Base-by-base conservation (phyloP, 2,797 vertebrate species). In the Pteronotus mesoamericanus region DNA sequence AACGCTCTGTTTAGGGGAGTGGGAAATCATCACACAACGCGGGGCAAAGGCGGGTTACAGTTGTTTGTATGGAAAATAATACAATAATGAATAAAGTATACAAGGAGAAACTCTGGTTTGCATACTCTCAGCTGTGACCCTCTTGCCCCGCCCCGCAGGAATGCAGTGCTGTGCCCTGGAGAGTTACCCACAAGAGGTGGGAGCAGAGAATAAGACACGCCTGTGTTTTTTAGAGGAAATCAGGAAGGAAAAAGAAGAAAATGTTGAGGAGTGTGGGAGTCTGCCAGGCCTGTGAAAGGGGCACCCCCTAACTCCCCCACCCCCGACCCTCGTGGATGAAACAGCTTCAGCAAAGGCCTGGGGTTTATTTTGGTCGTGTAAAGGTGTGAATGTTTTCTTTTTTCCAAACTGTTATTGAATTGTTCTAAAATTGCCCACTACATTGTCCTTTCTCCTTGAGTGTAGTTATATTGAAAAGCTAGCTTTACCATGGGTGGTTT, bases 351-450 rank as follows among this genome's bases (percentile, higher is more conserved):
- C 34, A 84, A 71, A 86, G 22, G 34, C 57, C 18, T 8, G 1
- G 71, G 5, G 34, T 29, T 93, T 80, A 72, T 87, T 91, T 85
- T 51, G 39, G 55, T 84, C n/a, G 79, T 85, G 18, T n/a, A 71
- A 94, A 96, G 8, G 12, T 75, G 68, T 86, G 16, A 83, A 6
- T 68, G 19, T 78, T 95, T 94, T 21, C 24, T n/a, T n/a, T 78
- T 59, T 32, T 44, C 26, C 34, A 85, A 86, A 66, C 0, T n/a
- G 29, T 39, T 44, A 57, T 4, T 51, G 42, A 90, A 44, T 92
- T 84, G 14, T 64, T 95, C 85, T 72, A 79, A 92, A 95, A 89
- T 83, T 68, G 57, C 64, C 61, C 22, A 77, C 48, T 83, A 59
- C 94, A 64, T 78, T 53, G n/a, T 46, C 9, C 19, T 86, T 91